These are phyloP conservation scores for Hirtodrosophila cameraria DNA, from an alignment of 2,888 invertebrate genomes.

Conservation along the genomic window DNA sequence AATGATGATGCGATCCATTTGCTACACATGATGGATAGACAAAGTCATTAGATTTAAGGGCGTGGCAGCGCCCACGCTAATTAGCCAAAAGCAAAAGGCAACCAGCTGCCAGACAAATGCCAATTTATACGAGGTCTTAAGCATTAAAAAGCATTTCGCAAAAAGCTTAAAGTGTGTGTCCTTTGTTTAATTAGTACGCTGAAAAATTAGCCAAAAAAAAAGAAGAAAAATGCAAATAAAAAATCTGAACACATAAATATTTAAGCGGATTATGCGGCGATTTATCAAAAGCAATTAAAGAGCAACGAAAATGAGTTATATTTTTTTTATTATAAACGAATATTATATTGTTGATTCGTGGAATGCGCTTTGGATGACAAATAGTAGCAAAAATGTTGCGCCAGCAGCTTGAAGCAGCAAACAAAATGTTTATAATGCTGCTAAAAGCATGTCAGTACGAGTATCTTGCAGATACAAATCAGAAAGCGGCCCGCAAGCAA, in stretches of 20 bases:
- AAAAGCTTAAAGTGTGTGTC: slow-evolving; percentile 62
- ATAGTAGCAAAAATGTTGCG: slow-evolving; percentile 75
- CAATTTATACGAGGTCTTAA: slow-evolving; percentile 64
- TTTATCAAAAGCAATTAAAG: slow-evolving; percentile 78
- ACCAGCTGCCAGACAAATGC: slow-evolving; percentile 48
- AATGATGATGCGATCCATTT: slow-evolving; percentile 32
- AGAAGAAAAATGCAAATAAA: slow-evolving; percentile 30
- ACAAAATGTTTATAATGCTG: slow-evolving; percentile 76
- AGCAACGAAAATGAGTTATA: slow-evolving; percentile 55
- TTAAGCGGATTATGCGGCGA: slow-evolving; percentile 78
- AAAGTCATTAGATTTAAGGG: slow-evolving; percentile 32
- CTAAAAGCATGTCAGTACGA: slow-evolving; percentile 71
- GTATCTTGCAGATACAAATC: slow-evolving; percentile 71
- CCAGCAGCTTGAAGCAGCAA: slow-evolving; percentile 35
- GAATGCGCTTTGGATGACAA: slow-evolving; percentile 73
- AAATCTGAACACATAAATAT: slow-evolving; percentile 57
- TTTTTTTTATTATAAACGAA: slow-evolving; percentile 29
- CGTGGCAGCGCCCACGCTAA: slow-evolving; percentile 56
- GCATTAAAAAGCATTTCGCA: slow-evolving; percentile 13
- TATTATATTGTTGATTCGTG: slow-evolving; percentile 53
- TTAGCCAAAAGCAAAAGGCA: slow-evolving; percentile 43
- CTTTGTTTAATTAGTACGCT: slow-evolving; percentile 75
- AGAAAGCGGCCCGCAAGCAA: slow-evolving; percentile 54
- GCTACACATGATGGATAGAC: slow-evolving; percentile 38
- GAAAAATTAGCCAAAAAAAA: slow-evolving; percentile 61